Conservation (phyloP, 2,113 vertebrate genomes). For the Alaudala cheleensis region DNA sequence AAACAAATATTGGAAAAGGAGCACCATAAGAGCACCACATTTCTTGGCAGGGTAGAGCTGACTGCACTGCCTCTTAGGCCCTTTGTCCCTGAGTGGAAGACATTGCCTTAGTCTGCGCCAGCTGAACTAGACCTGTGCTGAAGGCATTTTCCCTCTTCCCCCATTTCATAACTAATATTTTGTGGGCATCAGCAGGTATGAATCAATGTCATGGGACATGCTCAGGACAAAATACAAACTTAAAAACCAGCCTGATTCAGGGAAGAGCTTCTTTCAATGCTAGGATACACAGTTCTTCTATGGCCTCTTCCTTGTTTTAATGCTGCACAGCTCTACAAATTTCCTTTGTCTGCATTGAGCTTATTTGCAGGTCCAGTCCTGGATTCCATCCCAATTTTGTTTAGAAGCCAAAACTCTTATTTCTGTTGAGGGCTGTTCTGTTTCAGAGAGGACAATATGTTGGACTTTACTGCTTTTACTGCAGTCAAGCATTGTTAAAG, state of each 20-base stretch:
- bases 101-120: background rate
- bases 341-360: background rate
- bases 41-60: background rate
- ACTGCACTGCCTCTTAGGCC: background rate
- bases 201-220: background rate
- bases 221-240: background rate
- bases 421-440: background rate
- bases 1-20: background rate
- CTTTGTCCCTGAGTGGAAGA: background rate
- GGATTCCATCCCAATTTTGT: background rate
- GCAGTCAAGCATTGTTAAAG: background rate
- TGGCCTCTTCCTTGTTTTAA: background rate
- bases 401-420: background rate
- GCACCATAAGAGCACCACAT: accelerated
- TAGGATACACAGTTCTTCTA: background rate
- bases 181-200: background rate
- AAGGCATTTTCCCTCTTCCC: background rate
- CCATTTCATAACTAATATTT: background rate
- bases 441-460: background rate
- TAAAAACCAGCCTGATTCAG: background rate
- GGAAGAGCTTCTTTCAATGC: background rate
- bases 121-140: background rate
- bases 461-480: background rate
- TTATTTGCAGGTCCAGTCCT: background rate
- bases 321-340: background rate